phyloP scores from a whole-genome alignment of 2,888 invertebrate species.

The Eupithecia vulgata region DNA sequence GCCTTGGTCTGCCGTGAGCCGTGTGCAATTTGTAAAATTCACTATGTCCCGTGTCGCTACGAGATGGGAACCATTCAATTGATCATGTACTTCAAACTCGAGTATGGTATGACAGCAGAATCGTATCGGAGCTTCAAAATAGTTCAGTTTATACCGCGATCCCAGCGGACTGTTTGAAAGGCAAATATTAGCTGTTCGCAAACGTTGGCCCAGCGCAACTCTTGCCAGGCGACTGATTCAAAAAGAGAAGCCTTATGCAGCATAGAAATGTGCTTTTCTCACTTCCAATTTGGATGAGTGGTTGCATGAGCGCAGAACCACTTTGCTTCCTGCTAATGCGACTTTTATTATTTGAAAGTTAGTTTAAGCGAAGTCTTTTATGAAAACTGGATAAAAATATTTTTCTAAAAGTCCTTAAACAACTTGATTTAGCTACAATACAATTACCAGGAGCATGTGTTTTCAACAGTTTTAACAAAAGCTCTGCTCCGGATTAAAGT shows the following conservation, averaged over 20 bases:
- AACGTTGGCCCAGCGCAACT: conserved; percentile 32
- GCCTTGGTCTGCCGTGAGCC: not conserved
- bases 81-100: not conserved
- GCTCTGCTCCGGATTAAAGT: not conserved
- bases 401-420: no score
- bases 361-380: not conserved
- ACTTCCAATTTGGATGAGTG: conserved; percentile 29
- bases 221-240: conserved; percentile 25
- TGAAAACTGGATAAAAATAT: not conserved
- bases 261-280: conserved; percentile 22
- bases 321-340: not conserved
- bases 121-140: conserved; percentile 27
- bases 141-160: conserved; percentile 12
- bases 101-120: not conserved
- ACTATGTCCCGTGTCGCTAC: no score
- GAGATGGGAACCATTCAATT: not conserved
- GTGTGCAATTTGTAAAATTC: not conserved
- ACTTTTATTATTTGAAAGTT: not conserved
- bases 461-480: not conserved
- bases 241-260: conserved; percentile 6
- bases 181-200: conserved; percentile 36
- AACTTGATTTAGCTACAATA: no score
- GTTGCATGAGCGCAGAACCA: conserved; percentile 2
- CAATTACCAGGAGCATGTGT: no score
- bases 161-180: conserved; percentile 30